Percentiles rank a stretch among this genome's conserved stretches.
Conservation (phyloP, 2,113 vertebrate genomes). For the Ochotona princeps region DNA sequence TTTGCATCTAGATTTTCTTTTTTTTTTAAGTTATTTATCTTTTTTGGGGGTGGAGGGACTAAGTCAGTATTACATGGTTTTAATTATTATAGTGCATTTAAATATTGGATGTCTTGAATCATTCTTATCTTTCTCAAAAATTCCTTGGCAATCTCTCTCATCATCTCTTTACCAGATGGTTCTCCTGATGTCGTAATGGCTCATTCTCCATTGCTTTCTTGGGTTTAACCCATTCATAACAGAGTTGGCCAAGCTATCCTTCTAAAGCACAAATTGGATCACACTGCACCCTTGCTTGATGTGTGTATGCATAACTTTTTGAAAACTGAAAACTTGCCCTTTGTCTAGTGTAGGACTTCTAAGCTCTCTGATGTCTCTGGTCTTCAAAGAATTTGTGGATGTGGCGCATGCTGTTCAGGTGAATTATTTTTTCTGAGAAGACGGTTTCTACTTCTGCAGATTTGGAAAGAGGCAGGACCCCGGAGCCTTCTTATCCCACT, state of each 20-base stretch:
- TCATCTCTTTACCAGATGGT: not conserved
- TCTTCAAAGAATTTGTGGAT: not conserved
- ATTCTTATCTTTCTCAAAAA: not conserved
- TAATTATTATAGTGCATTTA: not conserved
- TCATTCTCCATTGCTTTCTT: not conserved
- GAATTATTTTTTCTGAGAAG: not conserved
- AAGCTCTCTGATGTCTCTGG: not conserved
- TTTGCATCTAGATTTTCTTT: not conserved
- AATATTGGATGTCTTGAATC: not conserved
- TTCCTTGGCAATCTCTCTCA: not conserved
- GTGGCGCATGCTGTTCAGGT: not conserved
- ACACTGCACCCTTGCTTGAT: not conserved
- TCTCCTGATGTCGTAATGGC: constrained; percentile 14
- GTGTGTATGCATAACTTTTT: not conserved
- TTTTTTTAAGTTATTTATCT: not conserved
- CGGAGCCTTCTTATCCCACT: not conserved
- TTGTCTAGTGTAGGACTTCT: not conserved
- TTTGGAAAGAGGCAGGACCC: constrained; percentile 1
- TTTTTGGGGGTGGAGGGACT: not conserved
- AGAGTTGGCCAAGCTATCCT: not conserved
- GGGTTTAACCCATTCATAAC: not conserved
- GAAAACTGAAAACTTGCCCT: not conserved
- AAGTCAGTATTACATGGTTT: constrained; percentile 4
- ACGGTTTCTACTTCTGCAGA: not conserved
- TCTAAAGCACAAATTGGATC: constrained; percentile 40